Evolutionary conservation across 1,140 invertebrate genomes (phyloP).

Genomic region (Heliconius congener): DNA sequence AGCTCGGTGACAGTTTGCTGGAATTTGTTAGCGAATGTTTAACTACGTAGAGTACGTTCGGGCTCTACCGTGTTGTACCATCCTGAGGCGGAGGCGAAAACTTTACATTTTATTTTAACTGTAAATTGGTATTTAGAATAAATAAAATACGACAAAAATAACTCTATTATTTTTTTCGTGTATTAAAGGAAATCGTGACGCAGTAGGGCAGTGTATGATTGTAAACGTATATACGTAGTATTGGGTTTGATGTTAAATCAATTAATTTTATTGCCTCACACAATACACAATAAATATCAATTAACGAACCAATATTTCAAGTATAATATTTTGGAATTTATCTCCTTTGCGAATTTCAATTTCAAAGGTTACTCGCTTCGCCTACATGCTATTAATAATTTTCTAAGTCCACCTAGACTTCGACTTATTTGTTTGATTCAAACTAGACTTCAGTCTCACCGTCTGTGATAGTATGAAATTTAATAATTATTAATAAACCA

Average conservation of each 20-base stretch:
- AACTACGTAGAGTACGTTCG: not conserved
- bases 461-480: not conserved
- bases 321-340: not conserved
- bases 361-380: not conserved
- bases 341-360: constrained; percentile 4
- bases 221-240: too few species aligned
- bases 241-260: too few species aligned
- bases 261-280: too few species aligned
- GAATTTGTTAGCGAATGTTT: constrained; percentile 12
- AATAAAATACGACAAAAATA: too few species aligned
- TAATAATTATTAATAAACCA: not conserved
- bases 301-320: not conserved
- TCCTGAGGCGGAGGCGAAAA: not conserved
- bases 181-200: too few species aligned
- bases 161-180: too few species aligned
- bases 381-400: not conserved
- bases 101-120: not conserved
- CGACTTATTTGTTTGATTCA: not conserved
- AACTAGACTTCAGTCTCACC: not conserved
- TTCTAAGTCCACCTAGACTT: not conserved
- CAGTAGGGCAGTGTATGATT: too few species aligned
- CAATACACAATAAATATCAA: not conserved
- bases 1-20: not conserved
- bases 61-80: not conserved
- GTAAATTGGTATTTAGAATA: not conserved